phyloP scores from a whole-genome alignment of 1,140 invertebrate genomes.

The Babylonia areolata region DNA sequence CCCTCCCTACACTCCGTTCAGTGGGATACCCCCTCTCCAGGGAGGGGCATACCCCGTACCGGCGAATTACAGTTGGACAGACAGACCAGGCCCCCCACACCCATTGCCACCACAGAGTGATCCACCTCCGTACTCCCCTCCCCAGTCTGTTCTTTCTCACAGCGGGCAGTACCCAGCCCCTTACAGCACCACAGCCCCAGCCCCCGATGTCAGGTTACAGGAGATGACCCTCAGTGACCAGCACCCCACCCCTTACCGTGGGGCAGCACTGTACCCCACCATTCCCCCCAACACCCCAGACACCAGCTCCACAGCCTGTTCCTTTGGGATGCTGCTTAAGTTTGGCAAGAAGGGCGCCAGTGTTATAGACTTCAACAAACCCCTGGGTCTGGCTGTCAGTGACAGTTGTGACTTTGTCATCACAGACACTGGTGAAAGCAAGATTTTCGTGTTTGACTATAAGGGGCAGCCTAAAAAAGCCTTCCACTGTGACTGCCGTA shows the following conservation, averaged over 20 bases:
- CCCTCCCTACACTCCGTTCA: not conserved
- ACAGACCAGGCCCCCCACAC: not conserved
- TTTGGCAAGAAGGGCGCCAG: constrained; percentile 68
- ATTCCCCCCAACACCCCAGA: constrained; percentile 14
- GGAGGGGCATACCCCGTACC: not conserved
- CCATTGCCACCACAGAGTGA: not conserved
- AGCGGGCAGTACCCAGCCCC: not conserved
- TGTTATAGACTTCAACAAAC: constrained; percentile 64
- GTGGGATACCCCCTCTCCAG: not conserved
- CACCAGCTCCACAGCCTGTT: constrained; percentile 44
- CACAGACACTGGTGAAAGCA: constrained; percentile 58
- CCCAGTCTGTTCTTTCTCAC: constrained; percentile 22
- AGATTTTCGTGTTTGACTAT: constrained; percentile 66
- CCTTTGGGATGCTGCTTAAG: constrained; percentile 51
- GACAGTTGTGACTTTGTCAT: constrained; percentile 64
- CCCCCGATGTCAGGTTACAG: constrained; percentile 4
- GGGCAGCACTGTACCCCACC: constrained; percentile 34
- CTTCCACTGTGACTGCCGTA: constrained; percentile 60
- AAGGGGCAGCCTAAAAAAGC: constrained; percentile 57
- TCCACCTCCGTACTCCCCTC: constrained; percentile 23
- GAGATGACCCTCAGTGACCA: not conserved
- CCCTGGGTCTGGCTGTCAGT: constrained; percentile 63
- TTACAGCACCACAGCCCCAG: not conserved
- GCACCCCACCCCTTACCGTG: not conserved
- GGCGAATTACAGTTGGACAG: not conserved